Percentiles rank a stretch among this genome's conserved stretches.
These are phyloP conservation scores for Gadus macrocephalus DNA, from an alignment of 2,113 vertebrate species.

Conservation along the genomic window DNA sequence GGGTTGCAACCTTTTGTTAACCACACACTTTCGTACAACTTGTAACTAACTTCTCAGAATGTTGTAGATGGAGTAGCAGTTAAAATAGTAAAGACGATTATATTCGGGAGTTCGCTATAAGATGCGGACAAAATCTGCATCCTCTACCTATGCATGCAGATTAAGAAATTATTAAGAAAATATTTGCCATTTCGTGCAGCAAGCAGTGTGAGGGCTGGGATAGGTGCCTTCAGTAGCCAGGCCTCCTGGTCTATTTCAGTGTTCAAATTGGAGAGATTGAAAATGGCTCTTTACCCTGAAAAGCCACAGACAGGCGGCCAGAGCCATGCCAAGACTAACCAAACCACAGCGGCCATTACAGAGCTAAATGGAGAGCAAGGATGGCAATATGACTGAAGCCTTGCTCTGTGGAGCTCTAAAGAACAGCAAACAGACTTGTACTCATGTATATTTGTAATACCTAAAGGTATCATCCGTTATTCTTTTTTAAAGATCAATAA, in stretches of 20 bases:
- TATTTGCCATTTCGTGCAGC: slow-evolving; percentile 26
- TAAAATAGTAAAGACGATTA: too few relatives aligned
- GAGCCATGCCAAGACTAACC: slow-evolving; percentile 29
- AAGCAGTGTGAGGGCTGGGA: slow-evolving; percentile 19
- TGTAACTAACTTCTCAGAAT: too few relatives aligned
- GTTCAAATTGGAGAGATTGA: slow-evolving; percentile 44
- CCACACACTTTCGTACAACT: too few relatives aligned
- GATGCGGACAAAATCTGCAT: too few relatives aligned
- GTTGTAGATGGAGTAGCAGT: too few relatives aligned
- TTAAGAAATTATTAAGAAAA: too few relatives aligned
- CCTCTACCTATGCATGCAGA: too few relatives aligned
- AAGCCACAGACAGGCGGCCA: slow-evolving; percentile 49
- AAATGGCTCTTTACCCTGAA: slow-evolving; percentile 43
- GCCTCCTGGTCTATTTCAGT: slow-evolving; percentile 52
- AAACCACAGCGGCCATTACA: slow-evolving; percentile 52
- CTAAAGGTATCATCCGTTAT: slow-evolving; percentile 1
- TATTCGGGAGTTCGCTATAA: too few relatives aligned
- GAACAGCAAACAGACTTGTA: background rate
- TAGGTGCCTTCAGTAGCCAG: slow-evolving; percentile 30
- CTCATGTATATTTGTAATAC: background rate
- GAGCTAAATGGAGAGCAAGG: slow-evolving; percentile 44
- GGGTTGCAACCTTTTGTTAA: too few relatives aligned
- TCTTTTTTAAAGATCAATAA: background rate
- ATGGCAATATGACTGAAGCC: slow-evolving; percentile 21
- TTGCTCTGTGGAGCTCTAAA: background rate